phyloP scores from a whole-genome alignment of 2,797 vertebrate genomes.

The Avahi laniger region DNA sequence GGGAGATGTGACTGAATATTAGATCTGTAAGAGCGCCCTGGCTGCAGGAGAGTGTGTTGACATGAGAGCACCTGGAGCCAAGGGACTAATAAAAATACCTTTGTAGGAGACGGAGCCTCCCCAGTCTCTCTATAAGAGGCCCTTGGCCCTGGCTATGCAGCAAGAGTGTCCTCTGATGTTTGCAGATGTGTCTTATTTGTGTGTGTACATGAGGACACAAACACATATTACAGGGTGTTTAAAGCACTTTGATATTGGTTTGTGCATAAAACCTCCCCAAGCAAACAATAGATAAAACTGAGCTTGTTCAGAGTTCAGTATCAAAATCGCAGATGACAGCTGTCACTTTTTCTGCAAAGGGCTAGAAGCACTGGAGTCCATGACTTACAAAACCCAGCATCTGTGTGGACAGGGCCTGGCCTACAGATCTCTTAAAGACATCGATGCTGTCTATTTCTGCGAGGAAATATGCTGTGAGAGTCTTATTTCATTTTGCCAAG shows the following conservation, averaged over 20 bases:
- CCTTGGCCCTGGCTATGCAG: background rate
- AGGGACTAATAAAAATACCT: background rate
- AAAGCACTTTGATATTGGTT: background rate
- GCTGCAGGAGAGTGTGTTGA: background rate
- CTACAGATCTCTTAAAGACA: background rate
- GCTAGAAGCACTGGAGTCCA: background rate
- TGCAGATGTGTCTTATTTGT: background rate
- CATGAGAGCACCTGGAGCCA: background rate
- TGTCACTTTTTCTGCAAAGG: background rate
- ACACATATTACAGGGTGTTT: background rate
- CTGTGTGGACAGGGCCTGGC: background rate
- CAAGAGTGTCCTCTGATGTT: background rate
- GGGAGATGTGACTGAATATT: fast-evolving
- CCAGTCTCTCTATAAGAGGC: background rate
- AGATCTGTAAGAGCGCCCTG: background rate
- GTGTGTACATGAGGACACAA: background rate
- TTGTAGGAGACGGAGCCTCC: background rate
- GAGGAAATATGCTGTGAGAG: background rate
- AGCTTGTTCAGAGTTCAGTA: background rate
- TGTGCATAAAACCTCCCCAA: background rate
- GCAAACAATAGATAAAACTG: background rate
- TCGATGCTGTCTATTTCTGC: background rate
- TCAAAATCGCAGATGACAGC: background rate
- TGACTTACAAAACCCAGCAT: background rate
- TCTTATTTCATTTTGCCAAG: background rate